Evolutionary conservation across 2,113 vertebrate genomes (phyloP), one percentile per base, ranked within the genome.

Genomic region (Cygnus atratus): DNA sequence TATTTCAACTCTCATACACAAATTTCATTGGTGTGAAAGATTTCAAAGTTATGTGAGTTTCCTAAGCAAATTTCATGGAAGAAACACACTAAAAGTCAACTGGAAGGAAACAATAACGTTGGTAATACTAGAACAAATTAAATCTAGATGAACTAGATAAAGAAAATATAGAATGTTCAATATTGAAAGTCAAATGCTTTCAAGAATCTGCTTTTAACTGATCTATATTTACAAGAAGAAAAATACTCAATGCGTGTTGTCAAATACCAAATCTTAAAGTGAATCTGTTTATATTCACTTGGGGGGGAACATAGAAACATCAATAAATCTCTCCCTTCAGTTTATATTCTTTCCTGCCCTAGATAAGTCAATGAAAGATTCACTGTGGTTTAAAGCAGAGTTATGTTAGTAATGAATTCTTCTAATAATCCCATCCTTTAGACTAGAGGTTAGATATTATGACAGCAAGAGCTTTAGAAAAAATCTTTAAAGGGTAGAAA

Each of bases 401-500:
- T 80, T 76, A 66, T 16, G 77, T 83, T 75, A 71, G 57, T 87
- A 92, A 79, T 73, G 7, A 87, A 83, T 84, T 44, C 8, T 89
- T 91, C 75, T 79, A 66, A 79, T 73, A 87, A 66, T 66, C 82
- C 28, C 29, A 92, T 83, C 63, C 41, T 83, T 91, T 88, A 95
- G 37, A 76, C 26, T 22, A 94, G 41, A 88, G 21, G 22, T 92
- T 83, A 92, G 63, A 15, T 84, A 73, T 28, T 82, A 29, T 44
- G 61, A 48, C 87, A 87, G 50, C 21, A 73, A 73, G 50, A 79
- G 25, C 55, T 88, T 59, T 58, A 73, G 89, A 90, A 92, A 92
- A 96, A 93, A 82, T 80, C 76, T 89, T 84, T 91, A 85, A 8
- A 65, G 19, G 14, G 8, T 77, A 50, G 50, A 85, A 95, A 91